Conservation (phyloP, 2,113 vertebrate species). For the Osmerus eperlanus region DNA sequence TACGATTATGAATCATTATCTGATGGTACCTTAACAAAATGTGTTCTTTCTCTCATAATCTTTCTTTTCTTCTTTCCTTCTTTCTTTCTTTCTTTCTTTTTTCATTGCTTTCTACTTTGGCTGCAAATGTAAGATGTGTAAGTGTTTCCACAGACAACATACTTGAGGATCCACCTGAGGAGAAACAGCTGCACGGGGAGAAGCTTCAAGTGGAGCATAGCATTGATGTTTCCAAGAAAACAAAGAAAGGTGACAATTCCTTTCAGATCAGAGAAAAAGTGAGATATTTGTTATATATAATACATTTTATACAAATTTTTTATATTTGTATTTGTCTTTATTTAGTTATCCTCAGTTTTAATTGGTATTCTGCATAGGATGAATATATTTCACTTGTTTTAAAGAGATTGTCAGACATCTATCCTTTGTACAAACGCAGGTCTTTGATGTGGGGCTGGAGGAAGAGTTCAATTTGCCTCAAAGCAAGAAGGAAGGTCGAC, state of each 20-base stretch:
- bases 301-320: too few relatives aligned
- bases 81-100: too few relatives aligned
- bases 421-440: constrained; percentile 61
- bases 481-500: constrained; percentile 98
- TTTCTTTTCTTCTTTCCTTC: too few relatives aligned
- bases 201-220: too few relatives aligned
- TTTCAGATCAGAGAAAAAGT: constrained; percentile 93
- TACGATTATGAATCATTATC: constrained; percentile 98
- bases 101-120: too few relatives aligned
- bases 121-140: neutral
- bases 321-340: neutral
- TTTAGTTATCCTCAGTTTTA: too few relatives aligned
- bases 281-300: too few relatives aligned
- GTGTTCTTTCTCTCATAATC: too few relatives aligned
- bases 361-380: too few relatives aligned
- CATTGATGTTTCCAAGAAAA: constrained; percentile 75
- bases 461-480: constrained; percentile 97
- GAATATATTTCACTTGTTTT: too few relatives aligned
- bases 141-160: constrained; percentile 84
- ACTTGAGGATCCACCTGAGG: constrained; percentile 92
- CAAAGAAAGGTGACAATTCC: constrained; percentile 85
- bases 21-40: constrained; percentile 69
- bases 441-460: constrained; percentile 95
- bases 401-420: neutral
- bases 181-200: constrained; percentile 56